Base-by-base conservation (phyloP, 2,113 vertebrate species). In the Epinephelus cyanopodus region DNA sequence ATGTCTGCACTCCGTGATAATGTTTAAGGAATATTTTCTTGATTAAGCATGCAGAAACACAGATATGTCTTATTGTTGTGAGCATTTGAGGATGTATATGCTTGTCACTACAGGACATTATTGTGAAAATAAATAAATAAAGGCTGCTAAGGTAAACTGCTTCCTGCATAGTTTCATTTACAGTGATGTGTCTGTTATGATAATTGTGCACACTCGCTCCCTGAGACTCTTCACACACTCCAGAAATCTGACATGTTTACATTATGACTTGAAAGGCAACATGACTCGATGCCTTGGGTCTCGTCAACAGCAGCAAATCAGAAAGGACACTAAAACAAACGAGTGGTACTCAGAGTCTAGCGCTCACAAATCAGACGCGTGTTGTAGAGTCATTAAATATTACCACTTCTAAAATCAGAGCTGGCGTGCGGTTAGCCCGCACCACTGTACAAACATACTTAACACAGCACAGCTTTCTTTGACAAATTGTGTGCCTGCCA, bases 371-470 rank as follows among this genome's bases (percentile, higher is more conserved):
- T 91, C 82, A 88, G 77, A 86, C 70, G 68, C 39, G 70, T 76
- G 90, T 74, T 78, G 89, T 66, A 27, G 76, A 87, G 88, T 87
- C 85, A 81, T 92, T 81, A 92, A 91, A 90, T 79, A 81, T 82
- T 84, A 90, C 90, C 90, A 84, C 88, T 88, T 92, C 87, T 89
- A 89, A 93, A 93, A 93, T 93, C 86, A 89, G 91, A 87, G 92
- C 65, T 78, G 90, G 85, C 68, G 77, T 89, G 92, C 60, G 90
- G 94, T 95, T 93, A 90, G 84, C 79, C 83, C 56, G 74, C 78
- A 62, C 74, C 72, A 65, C 84, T 82, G 87, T 86, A 80, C 81
- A 90, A 93, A 92, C 88, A 92, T 14, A 71, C 82, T 90, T 57
- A 87, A 93, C 91, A 88, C 90, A 48, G 74, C 47, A 6, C 72